These are phyloP conservation scores for Synanthedon vespiformis DNA, from an alignment of 2,888 invertebrate genomes.

Conservation along the genomic window DNA sequence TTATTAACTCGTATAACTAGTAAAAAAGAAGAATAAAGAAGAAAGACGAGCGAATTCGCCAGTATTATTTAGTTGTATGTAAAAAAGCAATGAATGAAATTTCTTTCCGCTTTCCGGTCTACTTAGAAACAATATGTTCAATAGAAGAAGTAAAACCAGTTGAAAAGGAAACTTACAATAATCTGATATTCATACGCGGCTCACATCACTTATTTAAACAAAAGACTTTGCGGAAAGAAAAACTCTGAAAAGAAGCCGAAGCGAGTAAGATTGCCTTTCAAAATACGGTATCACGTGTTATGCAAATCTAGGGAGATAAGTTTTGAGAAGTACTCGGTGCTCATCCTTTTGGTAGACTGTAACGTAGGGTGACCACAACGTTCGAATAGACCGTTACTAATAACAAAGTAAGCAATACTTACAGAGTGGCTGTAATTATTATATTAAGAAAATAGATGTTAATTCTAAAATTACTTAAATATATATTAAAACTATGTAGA, in stretches of 20 bases:
- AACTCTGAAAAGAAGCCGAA: conserved; percentile 3
- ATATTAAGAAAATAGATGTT: too few species aligned
- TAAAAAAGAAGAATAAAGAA: too few species aligned
- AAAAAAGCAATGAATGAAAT: too few species aligned
- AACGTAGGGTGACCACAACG: conserved; percentile 6
- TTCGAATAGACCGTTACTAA: background rate
- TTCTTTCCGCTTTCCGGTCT: too few species aligned
- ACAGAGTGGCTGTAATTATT: too few species aligned
- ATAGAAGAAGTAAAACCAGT: background rate
- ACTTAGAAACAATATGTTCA: too few species aligned
- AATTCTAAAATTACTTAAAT: too few species aligned
- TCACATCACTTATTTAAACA: conserved; percentile 5
- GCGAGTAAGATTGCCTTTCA: conserved; percentile 8
- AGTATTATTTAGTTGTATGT: too few species aligned
- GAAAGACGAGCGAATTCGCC: too few species aligned
- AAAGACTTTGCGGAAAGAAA: conserved; percentile 2
- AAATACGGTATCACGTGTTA: conserved; percentile 9
- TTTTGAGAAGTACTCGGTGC: conserved; percentile 21
- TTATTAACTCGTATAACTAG: too few species aligned
- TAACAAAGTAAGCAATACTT: too few species aligned
- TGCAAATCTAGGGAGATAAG: conserved; percentile 16
- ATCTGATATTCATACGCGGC: conserved; percentile 11
- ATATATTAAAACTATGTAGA: too few species aligned
- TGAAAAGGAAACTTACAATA: conserved; percentile 1
- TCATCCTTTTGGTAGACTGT: conserved; percentile 14